phyloP scores from a whole-genome alignment of 2,797 vertebrate genomes.

The Poliocrania exsul region DNA sequence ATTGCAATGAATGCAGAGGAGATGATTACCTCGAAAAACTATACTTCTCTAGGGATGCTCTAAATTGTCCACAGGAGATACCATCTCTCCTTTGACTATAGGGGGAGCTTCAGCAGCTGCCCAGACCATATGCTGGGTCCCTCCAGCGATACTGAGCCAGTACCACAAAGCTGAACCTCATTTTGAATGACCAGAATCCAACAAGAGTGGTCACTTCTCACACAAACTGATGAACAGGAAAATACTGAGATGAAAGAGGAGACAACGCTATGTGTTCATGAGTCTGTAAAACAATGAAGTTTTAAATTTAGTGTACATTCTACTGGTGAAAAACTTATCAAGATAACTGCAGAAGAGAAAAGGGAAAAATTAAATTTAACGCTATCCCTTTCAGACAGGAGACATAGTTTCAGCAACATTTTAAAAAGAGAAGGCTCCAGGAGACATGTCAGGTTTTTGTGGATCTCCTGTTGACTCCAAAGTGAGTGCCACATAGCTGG shows the following conservation, averaged over 20 bases:
- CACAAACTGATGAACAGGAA: neutral
- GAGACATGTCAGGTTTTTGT: accelerated
- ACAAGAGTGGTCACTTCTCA: neutral
- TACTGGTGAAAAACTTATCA: neutral
- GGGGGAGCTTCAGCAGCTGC: neutral
- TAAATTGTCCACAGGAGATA: neutral
- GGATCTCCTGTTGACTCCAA: neutral
- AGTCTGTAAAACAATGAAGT: neutral
- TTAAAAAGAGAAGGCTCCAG: neutral
- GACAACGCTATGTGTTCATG: neutral
- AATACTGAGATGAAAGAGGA: neutral
- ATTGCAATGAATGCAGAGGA: neutral
- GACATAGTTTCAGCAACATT: neutral
- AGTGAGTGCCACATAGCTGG: neutral
- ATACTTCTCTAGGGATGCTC: neutral
- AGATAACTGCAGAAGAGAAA: neutral
- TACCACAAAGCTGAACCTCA: neutral
- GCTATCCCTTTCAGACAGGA: neutral
- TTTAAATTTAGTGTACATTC: neutral
- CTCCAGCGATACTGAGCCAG: neutral
- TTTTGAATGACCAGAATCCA: neutral
- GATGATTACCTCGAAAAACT: neutral
- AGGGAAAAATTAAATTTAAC: neutral
- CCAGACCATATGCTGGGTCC: accelerated
- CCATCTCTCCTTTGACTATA: neutral